Evolutionary conservation across 1,140 invertebrate species (phyloP).

Genomic region (Rhopalosiphum padi): DNA sequence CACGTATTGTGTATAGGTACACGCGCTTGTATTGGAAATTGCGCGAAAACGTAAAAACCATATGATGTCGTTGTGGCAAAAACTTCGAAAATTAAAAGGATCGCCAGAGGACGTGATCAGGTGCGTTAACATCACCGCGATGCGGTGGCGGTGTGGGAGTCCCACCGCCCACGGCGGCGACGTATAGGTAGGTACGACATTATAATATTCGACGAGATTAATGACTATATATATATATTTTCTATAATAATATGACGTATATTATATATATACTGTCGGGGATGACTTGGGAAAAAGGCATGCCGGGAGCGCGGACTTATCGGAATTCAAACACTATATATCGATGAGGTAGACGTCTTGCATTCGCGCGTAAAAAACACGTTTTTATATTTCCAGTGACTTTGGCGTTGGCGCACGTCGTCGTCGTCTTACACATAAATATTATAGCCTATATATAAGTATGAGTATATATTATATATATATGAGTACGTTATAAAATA

Average conservation of each 20-base stretch:
- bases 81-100: neutral
- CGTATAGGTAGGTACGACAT: neutral
- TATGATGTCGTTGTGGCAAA: neutral
- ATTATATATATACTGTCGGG: neutral
- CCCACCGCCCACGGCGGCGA: no score
- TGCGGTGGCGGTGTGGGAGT: neutral
- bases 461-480: neutral
- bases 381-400: constrained; percentile 1
- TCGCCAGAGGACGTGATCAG: neutral
- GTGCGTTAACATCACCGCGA: neutral
- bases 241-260: no score
- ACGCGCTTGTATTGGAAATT: neutral
- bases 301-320: neutral
- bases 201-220: neutral
- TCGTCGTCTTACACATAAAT: neutral
- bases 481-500: neutral
- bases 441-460: neutral
- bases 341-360: neutral
- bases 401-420: neutral
- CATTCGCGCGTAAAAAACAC: neutral
- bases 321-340: neutral
- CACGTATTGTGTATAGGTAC: no score
- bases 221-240: neutral
- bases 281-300: neutral
- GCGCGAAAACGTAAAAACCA: neutral